Evolutionary conservation across 1,140 invertebrate species (phyloP).

Genomic region (Doryteuthis pealeii): DNA sequence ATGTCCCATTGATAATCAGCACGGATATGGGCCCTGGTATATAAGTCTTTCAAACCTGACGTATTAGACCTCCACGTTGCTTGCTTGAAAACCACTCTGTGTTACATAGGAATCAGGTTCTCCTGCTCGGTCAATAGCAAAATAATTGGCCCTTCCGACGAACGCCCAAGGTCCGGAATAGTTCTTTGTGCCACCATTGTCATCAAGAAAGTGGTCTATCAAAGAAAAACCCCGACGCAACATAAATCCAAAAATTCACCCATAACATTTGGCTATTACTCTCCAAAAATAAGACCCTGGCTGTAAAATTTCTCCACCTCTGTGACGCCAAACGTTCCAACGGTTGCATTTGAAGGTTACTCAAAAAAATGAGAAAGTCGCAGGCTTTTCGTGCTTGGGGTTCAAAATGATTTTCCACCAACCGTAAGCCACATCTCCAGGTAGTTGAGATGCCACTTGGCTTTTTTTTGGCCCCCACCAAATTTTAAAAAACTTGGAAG

Average conservation of each 20-base stretch:
- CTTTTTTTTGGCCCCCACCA: too few relatives aligned
- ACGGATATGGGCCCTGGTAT: constrained; percentile 64
- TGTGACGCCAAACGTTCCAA: constrained; percentile 39
- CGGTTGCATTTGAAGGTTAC: constrained; percentile 37
- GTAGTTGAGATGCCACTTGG: constrained; percentile 28
- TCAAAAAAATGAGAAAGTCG: constrained; percentile 40
- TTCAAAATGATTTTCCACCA: constrained; percentile 85
- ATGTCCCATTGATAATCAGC: constrained; percentile 71
- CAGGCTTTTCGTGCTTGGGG: constrained; percentile 65
- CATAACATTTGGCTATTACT: constrained; percentile 84
- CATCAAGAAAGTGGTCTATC: constrained; percentile 91
- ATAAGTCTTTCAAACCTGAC: constrained; percentile 27
- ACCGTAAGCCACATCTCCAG: constrained; percentile 79
- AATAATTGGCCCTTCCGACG: constrained; percentile 22
- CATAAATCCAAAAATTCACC: constrained; percentile 83
- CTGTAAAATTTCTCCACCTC: constrained; percentile 40
- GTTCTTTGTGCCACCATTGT: constrained; percentile 29
- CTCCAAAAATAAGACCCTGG: constrained; percentile 50
- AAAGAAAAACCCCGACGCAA: constrained; percentile 89
- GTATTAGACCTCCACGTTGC: constrained; percentile 33
- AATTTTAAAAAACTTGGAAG: too few relatives aligned
- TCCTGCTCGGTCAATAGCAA: constrained; percentile 39
- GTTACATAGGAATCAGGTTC: constrained; percentile 25
- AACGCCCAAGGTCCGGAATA: constrained; percentile 45
- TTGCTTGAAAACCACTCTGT: constrained; percentile 37